Evolutionary conservation across 2,888 invertebrate genomes (phyloP), one percentile per base, ranked within the genome.

Genomic region (Sturmia bella): DNA sequence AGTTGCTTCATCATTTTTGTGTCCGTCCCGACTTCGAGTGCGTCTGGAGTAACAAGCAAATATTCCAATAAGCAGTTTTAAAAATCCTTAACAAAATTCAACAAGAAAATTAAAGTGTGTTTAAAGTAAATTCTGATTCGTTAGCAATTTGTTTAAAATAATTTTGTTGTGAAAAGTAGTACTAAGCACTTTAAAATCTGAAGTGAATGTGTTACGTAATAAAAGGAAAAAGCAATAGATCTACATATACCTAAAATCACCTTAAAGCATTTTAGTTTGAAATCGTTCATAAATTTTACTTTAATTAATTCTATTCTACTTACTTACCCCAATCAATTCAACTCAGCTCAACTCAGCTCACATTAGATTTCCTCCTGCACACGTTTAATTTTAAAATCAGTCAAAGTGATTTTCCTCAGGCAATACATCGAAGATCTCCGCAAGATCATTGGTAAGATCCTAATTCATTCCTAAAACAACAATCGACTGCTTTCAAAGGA

Each of bases 361-460:
- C 39, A 78, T 78, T 72, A 43, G 50, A 41, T 56, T 75, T 66
- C 52, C 59, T 66, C 59, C 52, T 59, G 37, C 19, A 57, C 59
- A 82, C 69, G 69, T 17, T 70, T 24, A 64, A 74, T 27, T 50
- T 77, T 41, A 85, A 87, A 89, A 89, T 85, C 89, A 88, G 89
- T 87, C 91, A 91, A 91, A 90, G 90, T 91, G 91, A 91, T 91
- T 91, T 88, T 89, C 88, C 86, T 91, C 88, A 90, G 87, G 91
- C 91, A 91, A 89, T 91, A 91, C 88, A 89, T 91, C 88, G 91
- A 91, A 89, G 91, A 91, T 88, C 91, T 91, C 90, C 91, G 91
- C 89, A 90, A 90, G 88, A 89, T 91, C 85, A 91, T 91, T 90
- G 91, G 91, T 91, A 90, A 91, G 91, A 78, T 50, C 41, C 37